These are phyloP conservation scores for Tapirus indicus DNA, from an alignment of 2,797 vertebrate species.

Conservation along the genomic window DNA sequence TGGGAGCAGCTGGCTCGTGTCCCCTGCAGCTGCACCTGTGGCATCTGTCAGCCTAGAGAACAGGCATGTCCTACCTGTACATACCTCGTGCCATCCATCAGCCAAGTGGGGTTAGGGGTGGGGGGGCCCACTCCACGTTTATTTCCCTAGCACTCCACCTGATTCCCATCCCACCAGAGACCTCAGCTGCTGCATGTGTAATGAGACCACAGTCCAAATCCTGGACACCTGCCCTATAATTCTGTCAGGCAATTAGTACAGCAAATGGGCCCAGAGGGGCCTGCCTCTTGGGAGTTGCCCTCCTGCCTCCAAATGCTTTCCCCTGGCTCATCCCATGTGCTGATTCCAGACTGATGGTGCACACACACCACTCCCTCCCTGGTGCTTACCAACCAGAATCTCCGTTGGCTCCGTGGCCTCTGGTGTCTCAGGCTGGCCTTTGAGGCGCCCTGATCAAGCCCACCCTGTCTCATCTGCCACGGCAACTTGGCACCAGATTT, in stretches of 20 bases:
- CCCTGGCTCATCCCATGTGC: neutral
- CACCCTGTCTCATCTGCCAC: neutral
- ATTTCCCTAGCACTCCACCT: neutral
- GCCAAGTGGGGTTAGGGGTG: slow-evolving; percentile 56
- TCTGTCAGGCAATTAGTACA: slow-evolving; percentile 82
- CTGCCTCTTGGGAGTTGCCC: slow-evolving; percentile 36
- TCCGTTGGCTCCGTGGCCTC: neutral
- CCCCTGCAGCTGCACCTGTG: slow-evolving; percentile 73
- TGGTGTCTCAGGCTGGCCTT: neutral
- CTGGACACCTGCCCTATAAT: slow-evolving; percentile 80
- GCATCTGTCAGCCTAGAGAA: slow-evolving; percentile 73
- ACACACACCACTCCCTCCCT: neutral
- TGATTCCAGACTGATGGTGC: neutral
- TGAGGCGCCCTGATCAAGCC: neutral
- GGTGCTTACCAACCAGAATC: neutral
- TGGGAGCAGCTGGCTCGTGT: slow-evolving; percentile 73
- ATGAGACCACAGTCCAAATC: slow-evolving; percentile 67
- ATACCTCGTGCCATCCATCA: slow-evolving; percentile 69
- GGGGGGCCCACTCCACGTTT: neutral
- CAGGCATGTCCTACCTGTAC: slow-evolving; percentile 11
- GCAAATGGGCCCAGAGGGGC: slow-evolving; percentile 77
- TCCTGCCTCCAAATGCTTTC: slow-evolving; percentile 33
- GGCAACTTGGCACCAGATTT: neutral
- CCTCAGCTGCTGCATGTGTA: slow-evolving; percentile 51
- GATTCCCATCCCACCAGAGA: slow-evolving; percentile 7